These are phyloP conservation scores for Cyphotilapia sp. DNA, from an alignment of 2,113 vertebrate genomes.

Conservation along the genomic window DNA sequence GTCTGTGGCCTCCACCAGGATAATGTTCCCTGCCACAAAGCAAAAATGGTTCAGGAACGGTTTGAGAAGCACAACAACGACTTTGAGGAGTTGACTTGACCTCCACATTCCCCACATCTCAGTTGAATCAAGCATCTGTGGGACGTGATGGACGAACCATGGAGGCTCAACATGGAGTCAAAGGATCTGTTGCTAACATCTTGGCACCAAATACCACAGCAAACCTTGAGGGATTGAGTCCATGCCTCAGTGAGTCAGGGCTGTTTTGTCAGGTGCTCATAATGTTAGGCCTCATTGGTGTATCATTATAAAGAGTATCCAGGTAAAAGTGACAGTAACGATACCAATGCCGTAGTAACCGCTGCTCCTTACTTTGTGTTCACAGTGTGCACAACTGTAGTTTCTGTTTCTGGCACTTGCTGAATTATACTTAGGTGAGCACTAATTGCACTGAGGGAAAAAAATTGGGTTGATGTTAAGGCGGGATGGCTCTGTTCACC, in stretches of 20 bases:
- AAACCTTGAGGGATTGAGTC: background rate
- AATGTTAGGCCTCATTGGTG: background rate
- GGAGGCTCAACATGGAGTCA: background rate
- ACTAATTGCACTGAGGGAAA: fast-evolving
- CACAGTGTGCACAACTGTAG: background rate
- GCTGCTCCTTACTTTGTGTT: background rate
- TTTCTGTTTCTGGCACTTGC: background rate
- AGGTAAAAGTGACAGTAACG: background rate
- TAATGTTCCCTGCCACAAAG: background rate
- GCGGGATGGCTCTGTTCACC: fast-evolving
- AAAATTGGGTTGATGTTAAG: background rate
- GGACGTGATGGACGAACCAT: background rate
- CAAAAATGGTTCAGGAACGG: background rate
- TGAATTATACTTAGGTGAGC: background rate
- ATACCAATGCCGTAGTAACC: background rate
- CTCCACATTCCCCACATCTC: background rate
- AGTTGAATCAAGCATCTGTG: background rate
- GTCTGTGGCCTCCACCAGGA: background rate
- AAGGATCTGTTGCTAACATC: background rate
- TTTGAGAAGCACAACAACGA: background rate
- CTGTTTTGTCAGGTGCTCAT: background rate
- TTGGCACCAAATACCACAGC: background rate
- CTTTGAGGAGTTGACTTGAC: background rate
- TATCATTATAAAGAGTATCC: background rate
- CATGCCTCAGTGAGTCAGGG: background rate